Base-by-base conservation (phyloP, 1,140 invertebrate species). In the Drosophila murphyi region DNA sequence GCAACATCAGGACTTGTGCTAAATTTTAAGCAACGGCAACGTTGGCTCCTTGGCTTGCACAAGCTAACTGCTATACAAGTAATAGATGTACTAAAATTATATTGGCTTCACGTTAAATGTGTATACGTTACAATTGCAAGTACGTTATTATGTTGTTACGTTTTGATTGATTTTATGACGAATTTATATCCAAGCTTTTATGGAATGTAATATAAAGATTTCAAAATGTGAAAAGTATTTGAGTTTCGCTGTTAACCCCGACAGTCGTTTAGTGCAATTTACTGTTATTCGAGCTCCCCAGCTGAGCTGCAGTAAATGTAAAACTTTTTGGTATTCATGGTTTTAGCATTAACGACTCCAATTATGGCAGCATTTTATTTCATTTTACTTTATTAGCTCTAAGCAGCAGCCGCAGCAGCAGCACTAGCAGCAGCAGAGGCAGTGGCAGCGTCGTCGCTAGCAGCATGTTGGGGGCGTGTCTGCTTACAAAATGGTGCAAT, bases 321-420 rank as follows among this genome's bases (percentile, higher is more conserved):
- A 86, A 85, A 85, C 62, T 82, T 86, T 86, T 86, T 82, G 87
- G 79, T 86, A 86, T 87, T 86, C 82, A 86, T 86, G 82, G 82
- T 87, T 87, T 82, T 62, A 78, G 76, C 82, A 86, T 87, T 87
- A 86, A 86, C 78, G 81, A 85, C 63, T 76, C 64, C 82, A 87
- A 86, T 86, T 87, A 86, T 86, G 82, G 82, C 82, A 72, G 72
- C 79, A 68, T 82, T 86, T 86, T 82, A 87, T 86, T 86, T 70
- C 65, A 76, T 70, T 78, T 80, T 62, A 81, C 78, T 74, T 81
- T 81, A 80, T 81, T 74, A 78, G 69, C 65, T 63, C 63, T 69
- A 65, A 80, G 77, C 77, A 77, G 74, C 63, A 31, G 28, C 64
- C 35, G 12, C 20, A 31, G 29, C 64, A 28, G 20, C 41, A 28